Base-by-base conservation (phyloP, 2,888 invertebrate genomes). In the Macaria notata region DNA sequence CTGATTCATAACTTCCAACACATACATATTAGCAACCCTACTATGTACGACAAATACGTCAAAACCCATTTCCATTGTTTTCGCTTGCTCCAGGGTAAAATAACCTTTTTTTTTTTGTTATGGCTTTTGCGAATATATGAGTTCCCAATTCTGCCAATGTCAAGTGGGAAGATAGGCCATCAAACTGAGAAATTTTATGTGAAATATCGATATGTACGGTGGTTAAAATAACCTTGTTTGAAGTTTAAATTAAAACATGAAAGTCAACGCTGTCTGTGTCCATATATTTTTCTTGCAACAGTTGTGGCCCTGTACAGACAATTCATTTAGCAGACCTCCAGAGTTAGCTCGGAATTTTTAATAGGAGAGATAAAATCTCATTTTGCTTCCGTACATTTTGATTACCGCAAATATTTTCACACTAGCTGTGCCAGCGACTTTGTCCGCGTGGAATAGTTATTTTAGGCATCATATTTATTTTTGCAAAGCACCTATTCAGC, bases 211-310 rank as follows among this genome's bases (percentile, higher is more conserved):
- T n/a, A n/a, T n/a, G n/a, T n/a, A n/a, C n/a, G n/a, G n/a, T n/a
- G n/a, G n/a, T n/a, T 49, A 56, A 63, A 56, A 67, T 67, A 67
- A 63, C 66, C 66, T 59, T 46, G 61, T 65, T 62, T 53, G 63
- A 65, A 67, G 63, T 67, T 67, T 67, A 65, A 65, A 67, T 67
- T 67, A 67, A 67, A 67, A 67, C 65, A 66, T 53, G 63, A 58
- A 61, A 65, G 57, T 54, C 56, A 57, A 64, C 57, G 43, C 36
- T 50, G 53, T 50, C 50, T 36, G 36, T 43, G 33, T 50, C 44
- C 48, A 45, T 61, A 62, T 67, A 61, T 38, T 66, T 64, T 65
- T 61, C 62, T 64, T 62, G 45, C 45, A 55, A 54, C 63, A 59
- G 44, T 65, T 65, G 56, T 46, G 58, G 39, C 48, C 59, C n/a